A percentile compares a stretch with the other conserved stretches of the same genome.
Conservation (phyloP, 2,888 invertebrate species). For the Galeopsomyia nigrocyanea region DNA sequence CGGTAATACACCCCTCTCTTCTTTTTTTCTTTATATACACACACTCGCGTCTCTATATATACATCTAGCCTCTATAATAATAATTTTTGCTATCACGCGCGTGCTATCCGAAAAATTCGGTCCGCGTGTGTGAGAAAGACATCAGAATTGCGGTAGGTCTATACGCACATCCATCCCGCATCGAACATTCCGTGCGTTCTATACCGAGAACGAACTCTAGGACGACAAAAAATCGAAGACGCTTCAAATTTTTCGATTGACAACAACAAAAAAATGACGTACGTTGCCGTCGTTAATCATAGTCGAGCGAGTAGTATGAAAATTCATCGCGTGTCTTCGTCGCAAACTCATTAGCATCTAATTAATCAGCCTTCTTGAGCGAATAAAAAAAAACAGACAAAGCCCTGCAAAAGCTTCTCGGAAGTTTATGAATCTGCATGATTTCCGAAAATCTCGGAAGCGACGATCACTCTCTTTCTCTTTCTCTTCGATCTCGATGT, state of each 20-base stretch:
- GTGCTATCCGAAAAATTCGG: no score
- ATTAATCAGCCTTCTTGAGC: conserved; percentile 32
- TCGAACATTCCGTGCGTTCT: no score
- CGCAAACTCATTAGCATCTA: conserved; percentile 41
- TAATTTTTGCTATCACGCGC: conserved; percentile 55
- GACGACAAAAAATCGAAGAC: no score
- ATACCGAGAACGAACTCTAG: no score
- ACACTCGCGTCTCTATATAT: conserved; percentile 33
- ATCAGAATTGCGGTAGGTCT: no score
- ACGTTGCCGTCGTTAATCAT: no score
- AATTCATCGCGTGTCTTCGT: conserved; percentile 20
- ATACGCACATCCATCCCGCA: no score
- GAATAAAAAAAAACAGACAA: background rate
- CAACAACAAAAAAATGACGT: no score
- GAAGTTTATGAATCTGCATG: conserved; percentile 47
- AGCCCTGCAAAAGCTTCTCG: conserved; percentile 20
- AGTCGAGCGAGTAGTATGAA: conserved; percentile 1
- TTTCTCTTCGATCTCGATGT: background rate
- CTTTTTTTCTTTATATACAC: no score
- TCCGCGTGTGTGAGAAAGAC: no score
- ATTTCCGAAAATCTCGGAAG: conserved; percentile 47
- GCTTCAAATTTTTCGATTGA: no score
- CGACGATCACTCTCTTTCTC: conserved; percentile 13
- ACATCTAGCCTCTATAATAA: conserved; percentile 65
- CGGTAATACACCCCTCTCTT: conserved; percentile 53